Conservation (phyloP, 2,888 invertebrate genomes). For the Bombylius discolor region DNA sequence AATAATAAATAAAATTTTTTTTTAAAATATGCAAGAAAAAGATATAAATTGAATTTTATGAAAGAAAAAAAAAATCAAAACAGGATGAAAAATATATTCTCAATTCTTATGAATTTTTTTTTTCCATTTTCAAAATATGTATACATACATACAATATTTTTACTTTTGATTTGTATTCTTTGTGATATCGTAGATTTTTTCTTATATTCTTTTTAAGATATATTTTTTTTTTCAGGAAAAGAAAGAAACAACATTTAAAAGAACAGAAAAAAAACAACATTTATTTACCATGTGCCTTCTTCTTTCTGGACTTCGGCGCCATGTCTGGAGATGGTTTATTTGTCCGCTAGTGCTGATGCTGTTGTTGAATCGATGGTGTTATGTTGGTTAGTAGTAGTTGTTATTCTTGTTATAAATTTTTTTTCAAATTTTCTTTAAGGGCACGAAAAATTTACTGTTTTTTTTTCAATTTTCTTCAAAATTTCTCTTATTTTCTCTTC, state of each 20-base stretch:
- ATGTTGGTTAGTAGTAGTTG: no score
- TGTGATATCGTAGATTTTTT: not conserved
- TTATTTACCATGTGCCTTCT: constrained; percentile 39
- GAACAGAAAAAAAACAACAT: constrained; percentile 13
- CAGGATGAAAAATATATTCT: constrained; percentile 2
- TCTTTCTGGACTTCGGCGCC: constrained; percentile 39
- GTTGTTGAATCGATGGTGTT: constrained; percentile 1
- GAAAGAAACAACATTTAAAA: not conserved
- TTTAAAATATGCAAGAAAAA: not conserved
- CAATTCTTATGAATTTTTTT: not conserved
- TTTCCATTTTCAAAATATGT: no score
- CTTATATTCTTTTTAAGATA: no score
- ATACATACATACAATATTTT: no score
- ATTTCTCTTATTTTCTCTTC: no score
- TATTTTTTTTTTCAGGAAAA: not conserved
- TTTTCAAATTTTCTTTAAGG: no score
- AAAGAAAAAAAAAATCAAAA: not conserved
- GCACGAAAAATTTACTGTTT: no score
- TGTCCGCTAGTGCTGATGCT: constrained; percentile 6
- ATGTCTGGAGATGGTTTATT: constrained; percentile 27
- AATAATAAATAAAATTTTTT: not conserved
- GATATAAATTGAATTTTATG: not conserved
- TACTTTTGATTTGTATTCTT: no score
- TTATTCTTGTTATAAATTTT: no score
- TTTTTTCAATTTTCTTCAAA: no score